These are phyloP conservation scores for Eupithecia vulgata DNA, from an alignment of 2,888 invertebrate genomes.

Conservation along the genomic window DNA sequence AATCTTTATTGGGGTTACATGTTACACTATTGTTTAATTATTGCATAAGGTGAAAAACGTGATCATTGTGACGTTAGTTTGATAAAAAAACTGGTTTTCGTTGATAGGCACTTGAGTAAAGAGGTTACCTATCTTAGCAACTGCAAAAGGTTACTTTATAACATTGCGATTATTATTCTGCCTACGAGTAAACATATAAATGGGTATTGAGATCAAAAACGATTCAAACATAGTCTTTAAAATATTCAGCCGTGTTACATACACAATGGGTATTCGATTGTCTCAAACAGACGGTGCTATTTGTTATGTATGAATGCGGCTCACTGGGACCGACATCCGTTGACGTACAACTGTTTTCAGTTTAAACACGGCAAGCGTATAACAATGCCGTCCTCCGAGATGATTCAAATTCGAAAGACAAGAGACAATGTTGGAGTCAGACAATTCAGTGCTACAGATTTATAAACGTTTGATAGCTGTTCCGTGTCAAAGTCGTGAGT, in stretches of 20 bases:
- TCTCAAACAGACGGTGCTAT: slow-evolving; percentile 63
- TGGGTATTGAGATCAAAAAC: slow-evolving; percentile 40
- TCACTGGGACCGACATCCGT: slow-evolving; percentile 68
- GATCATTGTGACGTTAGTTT: slow-evolving; percentile 24
- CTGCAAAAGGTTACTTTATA: not conserved
- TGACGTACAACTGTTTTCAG: slow-evolving; percentile 77
- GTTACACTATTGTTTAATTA: slow-evolving; percentile 18
- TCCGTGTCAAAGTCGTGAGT: slow-evolving; percentile 40
- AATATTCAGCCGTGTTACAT: slow-evolving; percentile 63
- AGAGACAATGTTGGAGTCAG: slow-evolving; percentile 60
- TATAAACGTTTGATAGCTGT: slow-evolving; percentile 32
- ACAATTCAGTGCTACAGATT: slow-evolving; percentile 29
- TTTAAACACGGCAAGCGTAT: slow-evolving; percentile 63
- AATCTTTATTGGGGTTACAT: slow-evolving; percentile 25
- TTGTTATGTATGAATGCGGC: slow-evolving; percentile 73
- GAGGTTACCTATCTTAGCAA: not conserved
- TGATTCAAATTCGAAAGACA: slow-evolving; percentile 65
- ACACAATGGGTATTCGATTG: slow-evolving; percentile 66
- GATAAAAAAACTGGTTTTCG: slow-evolving; percentile 11
- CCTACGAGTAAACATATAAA: slow-evolving; percentile 39
- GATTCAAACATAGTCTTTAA: slow-evolving; percentile 50
- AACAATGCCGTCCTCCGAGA: slow-evolving; percentile 64
- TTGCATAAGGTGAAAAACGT: slow-evolving; percentile 50
- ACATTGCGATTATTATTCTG: not conserved
- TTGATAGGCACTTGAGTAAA: not conserved